A percentile compares a stretch with the other conserved stretches of the same genome.
Conservation (phyloP, 2,797 vertebrate genomes). For the Neostethus bicornis region DNA sequence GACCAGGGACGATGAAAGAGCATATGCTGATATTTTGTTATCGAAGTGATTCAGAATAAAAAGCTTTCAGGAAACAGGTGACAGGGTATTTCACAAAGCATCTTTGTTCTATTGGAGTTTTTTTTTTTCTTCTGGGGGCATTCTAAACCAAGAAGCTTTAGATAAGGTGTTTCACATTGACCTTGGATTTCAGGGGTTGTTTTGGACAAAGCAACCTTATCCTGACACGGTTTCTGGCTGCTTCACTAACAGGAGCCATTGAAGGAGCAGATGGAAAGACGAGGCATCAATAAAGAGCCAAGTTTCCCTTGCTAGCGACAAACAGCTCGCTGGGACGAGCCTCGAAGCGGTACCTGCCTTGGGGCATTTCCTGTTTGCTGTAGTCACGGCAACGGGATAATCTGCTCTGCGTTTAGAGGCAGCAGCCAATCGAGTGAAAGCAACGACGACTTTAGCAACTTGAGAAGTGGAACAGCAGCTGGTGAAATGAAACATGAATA, state of each 20-base stretch:
- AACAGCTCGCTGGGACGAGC: conserved; percentile 53
- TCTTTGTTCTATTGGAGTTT: conserved; percentile 22
- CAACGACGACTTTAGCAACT: conserved; percentile 43
- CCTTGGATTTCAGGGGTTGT: conserved; percentile 46
- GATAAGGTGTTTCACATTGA: conserved; percentile 39
- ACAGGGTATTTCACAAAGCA: conserved; percentile 30
- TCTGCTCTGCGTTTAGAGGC: conserved; percentile 56
- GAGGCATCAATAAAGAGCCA: conserved; percentile 47
- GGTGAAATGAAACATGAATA: conserved; percentile 31
- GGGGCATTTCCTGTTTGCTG: conserved; percentile 79
- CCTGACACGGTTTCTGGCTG: conserved; percentile 37
- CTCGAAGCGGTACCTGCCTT: conserved; percentile 66
- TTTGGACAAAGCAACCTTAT: conserved; percentile 71
- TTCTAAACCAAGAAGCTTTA: conserved; percentile 25
- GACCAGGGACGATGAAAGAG: conserved; percentile 39
- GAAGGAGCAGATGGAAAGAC: conserved; percentile 60
- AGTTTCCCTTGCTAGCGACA: conserved; percentile 39
- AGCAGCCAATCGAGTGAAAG: conserved; percentile 52
- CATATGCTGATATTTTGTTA: conserved; percentile 57
- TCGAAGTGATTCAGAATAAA: conserved; percentile 42
- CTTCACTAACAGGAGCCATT: conserved; percentile 46
- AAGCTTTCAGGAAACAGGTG: background rate
- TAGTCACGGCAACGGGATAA: conserved; percentile 71
- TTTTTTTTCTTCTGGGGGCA: conserved; percentile 30
- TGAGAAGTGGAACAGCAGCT: conserved; percentile 69